Conservation (phyloP, 2,888 invertebrate species). For the Troides aeacus region DNA sequence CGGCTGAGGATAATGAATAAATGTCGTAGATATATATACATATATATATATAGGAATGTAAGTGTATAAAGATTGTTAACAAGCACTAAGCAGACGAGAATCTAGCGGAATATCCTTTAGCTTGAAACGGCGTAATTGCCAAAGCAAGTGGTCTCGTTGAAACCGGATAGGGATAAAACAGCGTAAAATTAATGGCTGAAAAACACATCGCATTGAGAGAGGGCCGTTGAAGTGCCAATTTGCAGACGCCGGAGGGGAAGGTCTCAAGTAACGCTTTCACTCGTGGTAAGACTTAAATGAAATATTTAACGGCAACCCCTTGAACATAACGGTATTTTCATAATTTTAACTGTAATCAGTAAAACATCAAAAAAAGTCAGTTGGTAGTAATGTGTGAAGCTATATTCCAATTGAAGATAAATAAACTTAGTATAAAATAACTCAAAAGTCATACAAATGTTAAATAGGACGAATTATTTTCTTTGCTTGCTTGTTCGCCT, state of each 20-base stretch:
- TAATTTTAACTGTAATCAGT: too few relatives aligned
- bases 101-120: not conserved
- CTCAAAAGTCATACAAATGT: too few relatives aligned
- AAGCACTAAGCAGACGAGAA: not conserved
- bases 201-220: slow-evolving; percentile 5
- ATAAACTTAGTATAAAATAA: too few relatives aligned
- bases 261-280: not conserved
- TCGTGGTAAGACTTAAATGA: not conserved
- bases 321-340: too few relatives aligned
- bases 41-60: too few relatives aligned
- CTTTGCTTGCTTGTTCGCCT: not conserved
- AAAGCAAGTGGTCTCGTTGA: slow-evolving; percentile 16
- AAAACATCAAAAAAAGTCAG: too few relatives aligned
- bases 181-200: slow-evolving; percentile 7
- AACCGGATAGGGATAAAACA: slow-evolving; percentile 4
- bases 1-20: too few relatives aligned
- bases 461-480: not conserved
- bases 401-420: too few relatives aligned
- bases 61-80: too few relatives aligned
- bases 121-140: slow-evolving; percentile 2
- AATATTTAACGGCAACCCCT: not conserved
- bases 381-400: too few relatives aligned
- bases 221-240: slow-evolving; percentile 5
- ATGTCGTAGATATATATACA: too few relatives aligned
- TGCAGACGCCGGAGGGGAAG: not conserved